Percentiles rank a stretch among this genome's conserved stretches.
These are phyloP conservation scores for Chrysaora quinquecirrha DNA, from an alignment of 30 jellyfish, hydroid and myxozoan species.

Conservation along the genomic window DNA sequence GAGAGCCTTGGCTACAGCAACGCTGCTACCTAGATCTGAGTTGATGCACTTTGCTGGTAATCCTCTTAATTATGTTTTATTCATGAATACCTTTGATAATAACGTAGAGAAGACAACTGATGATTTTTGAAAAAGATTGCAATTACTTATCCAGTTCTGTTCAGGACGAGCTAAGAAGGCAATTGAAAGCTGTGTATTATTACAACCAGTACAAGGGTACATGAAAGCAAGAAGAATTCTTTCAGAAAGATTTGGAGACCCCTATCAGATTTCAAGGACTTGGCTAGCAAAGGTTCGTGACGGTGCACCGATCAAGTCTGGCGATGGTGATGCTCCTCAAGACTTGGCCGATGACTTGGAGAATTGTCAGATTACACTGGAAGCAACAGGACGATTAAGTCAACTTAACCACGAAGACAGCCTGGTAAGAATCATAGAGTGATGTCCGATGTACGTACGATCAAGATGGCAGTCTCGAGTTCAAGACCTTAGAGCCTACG, in stretches of 20 bases:
- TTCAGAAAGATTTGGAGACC: slow-evolving; percentile 56
- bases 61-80: slow-evolving; percentile 32
- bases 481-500: slow-evolving; percentile 25
- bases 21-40: slow-evolving; percentile 45
- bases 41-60: slow-evolving; percentile 31
- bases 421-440: slow-evolving; percentile 14
- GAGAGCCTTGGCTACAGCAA: slow-evolving; percentile 47
- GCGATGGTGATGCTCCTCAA: slow-evolving; percentile 42
- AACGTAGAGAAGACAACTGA: slow-evolving; percentile 33
- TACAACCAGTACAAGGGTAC: slow-evolving; percentile 40
- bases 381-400: slow-evolving; percentile 30
- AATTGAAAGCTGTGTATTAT: slow-evolving; percentile 29
- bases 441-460: slow-evolving; percentile 38
- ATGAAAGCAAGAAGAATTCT: slow-evolving; percentile 27
- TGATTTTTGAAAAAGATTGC: slow-evolving; percentile 42
- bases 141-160: slow-evolving; percentile 33
- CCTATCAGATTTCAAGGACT: not conserved
- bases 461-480: slow-evolving; percentile 54
- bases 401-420: slow-evolving; percentile 46
- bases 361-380: slow-evolving; percentile 24
- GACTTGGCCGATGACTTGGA: slow-evolving; percentile 51
- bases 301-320: slow-evolving; percentile 6
- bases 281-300: not conserved
- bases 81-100: slow-evolving; percentile 23
- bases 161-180: slow-evolving; percentile 40